Evolutionary conservation across 2,113 vertebrate genomes (phyloP).

Genomic region (Ondatra zibethicus): DNA sequence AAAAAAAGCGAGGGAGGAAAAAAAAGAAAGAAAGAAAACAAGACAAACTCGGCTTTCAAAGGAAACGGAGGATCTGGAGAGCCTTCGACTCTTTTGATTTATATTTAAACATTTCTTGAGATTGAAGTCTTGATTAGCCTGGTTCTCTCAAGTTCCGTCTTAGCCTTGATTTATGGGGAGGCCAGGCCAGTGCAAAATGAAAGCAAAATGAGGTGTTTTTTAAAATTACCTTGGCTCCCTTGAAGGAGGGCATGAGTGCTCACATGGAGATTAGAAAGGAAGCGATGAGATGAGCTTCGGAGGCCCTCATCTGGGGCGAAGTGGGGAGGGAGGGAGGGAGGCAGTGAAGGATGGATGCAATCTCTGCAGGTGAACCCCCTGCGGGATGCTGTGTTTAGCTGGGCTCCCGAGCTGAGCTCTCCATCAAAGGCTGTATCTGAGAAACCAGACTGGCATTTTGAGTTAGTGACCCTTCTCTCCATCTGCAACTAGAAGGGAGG

Average conservation of each 20-base stretch:
- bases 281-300: constrained; percentile 74
- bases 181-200: constrained; percentile 84
- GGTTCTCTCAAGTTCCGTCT: constrained; percentile 84
- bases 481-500: constrained; percentile 21
- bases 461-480: constrained; percentile 59
- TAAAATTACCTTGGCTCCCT: constrained; percentile 86
- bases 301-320: constrained; percentile 40
- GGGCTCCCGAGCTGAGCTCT: not conserved
- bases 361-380: not conserved
- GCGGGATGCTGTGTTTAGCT: not conserved
- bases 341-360: not conserved
- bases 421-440: constrained; percentile 23
- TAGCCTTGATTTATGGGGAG: constrained; percentile 85
- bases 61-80: constrained; percentile 87
- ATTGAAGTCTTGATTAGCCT: constrained; percentile 88
- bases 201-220: constrained; percentile 88
- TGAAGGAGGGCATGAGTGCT: constrained; percentile 84
- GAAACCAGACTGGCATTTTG: constrained; percentile 40
- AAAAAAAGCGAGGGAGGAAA: not conserved
- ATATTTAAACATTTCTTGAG: constrained; percentile 89
- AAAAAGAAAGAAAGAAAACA: constrained; percentile 71
- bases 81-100: constrained; percentile 88
- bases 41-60: constrained; percentile 85
- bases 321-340: not conserved
- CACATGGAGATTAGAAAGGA: constrained; percentile 80